Evolutionary conservation across 2,888 invertebrate genomes (phyloP).

Genomic region (Omphaloscelis lunosa): DNA sequence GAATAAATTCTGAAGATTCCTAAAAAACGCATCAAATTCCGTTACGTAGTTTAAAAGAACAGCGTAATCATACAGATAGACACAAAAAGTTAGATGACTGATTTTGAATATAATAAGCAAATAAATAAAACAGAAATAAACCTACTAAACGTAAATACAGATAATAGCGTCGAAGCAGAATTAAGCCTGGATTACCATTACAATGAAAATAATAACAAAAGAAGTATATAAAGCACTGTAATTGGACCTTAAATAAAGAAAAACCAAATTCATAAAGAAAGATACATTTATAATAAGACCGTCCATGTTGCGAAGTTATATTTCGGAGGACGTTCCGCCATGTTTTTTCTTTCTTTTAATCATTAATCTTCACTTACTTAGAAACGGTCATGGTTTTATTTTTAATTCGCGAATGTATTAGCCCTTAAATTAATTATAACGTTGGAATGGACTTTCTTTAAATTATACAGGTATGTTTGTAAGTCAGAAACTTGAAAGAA

Average conservation of each 20-base stretch:
- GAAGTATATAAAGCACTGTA: slow-evolving; percentile 15
- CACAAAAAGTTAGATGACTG: no score
- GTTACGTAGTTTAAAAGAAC: no score
- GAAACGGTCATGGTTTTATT: slow-evolving; percentile 61
- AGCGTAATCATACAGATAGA: no score
- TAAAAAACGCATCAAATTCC: no score
- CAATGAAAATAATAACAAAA: slow-evolving; percentile 2
- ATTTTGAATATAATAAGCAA: neutral
- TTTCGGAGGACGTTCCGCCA: slow-evolving; percentile 45
- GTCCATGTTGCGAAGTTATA: slow-evolving; percentile 34
- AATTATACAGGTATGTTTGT: slow-evolving; percentile 14
- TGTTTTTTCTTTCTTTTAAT: slow-evolving; percentile 37
- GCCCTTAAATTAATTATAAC: slow-evolving; percentile 52
- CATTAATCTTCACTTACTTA: slow-evolving; percentile 68
- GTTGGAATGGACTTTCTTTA: slow-evolving; percentile 37
- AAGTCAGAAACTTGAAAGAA: slow-evolving; percentile 12
- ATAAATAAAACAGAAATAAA: neutral
- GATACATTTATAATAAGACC: slow-evolving; percentile 35
- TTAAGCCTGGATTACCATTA: neutral
- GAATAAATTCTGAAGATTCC: no score
- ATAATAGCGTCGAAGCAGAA: neutral
- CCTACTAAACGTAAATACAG: neutral
- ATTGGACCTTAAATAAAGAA: slow-evolving; percentile 30
- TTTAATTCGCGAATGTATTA: slow-evolving; percentile 51
- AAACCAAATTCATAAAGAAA: slow-evolving; percentile 44